Percentiles rank a stretch among this genome's conserved stretches.
Evolutionary conservation across 2,888 invertebrate species (phyloP).

Genomic region (Quadroppia sp.): DNA sequence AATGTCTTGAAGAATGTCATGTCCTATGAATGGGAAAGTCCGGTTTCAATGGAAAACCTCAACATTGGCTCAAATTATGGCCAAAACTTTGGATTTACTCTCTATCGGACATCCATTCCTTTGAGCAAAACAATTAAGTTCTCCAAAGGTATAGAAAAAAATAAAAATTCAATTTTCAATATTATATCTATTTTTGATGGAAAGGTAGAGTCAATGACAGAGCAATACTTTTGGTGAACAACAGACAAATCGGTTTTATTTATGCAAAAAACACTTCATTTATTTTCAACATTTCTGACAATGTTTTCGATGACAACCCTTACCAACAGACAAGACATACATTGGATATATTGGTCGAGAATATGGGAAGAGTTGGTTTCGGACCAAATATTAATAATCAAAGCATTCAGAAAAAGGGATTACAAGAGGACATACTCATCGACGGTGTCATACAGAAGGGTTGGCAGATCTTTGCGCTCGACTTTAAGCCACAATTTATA

Average conservation of each 20-base stretch:
- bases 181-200: no score
- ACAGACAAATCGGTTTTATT: conserved; percentile 41
- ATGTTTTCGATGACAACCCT: not conserved
- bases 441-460: conserved; percentile 53
- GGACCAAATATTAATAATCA: conserved; percentile 52
- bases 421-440: conserved; percentile 54
- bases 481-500: conserved; percentile 55
- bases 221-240: conserved; percentile 56
- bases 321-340: conserved; percentile 42
- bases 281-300: not conserved
- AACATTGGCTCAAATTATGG: conserved; percentile 54
- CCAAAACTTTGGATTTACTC: conserved; percentile 60
- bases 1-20: conserved; percentile 21
- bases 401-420: conserved; percentile 55
- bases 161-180: not conserved
- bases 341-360: conserved; percentile 57
- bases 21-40: conserved; percentile 41
- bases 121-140: not conserved
- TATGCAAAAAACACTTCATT: conserved; percentile 19
- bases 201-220: conserved; percentile 54
- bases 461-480: conserved; percentile 58
- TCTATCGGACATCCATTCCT: conserved; percentile 55
- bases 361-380: conserved; percentile 56
- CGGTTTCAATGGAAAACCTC: conserved; percentile 52
- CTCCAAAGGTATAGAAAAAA: conserved; percentile 41